Evolutionary conservation across 37 sponge, comb jelly and placozoan genomes (phyloP), one percentile per base, ranked within the genome.

Genomic region (Aplysina aerophoba): DNA sequence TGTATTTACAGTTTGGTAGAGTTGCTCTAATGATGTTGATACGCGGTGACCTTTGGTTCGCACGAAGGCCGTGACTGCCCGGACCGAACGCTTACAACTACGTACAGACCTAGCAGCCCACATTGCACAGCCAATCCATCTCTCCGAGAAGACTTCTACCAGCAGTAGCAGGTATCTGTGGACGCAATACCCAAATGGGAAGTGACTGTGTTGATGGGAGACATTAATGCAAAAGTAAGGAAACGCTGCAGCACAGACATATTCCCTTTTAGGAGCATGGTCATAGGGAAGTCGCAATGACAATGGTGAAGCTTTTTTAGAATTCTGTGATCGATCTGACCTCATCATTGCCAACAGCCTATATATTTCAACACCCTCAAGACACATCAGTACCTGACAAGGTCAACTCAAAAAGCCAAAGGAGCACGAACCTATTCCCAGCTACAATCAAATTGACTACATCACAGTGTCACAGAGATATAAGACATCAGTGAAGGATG

Each of bases 361-460:
- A n/a, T n/a, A n/a, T 67, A 14, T 67, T 67, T n/a, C 22, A 67
- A 67, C 69, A 67, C n/a, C 69, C 19, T 67, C 69, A 25, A 15
- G 69, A 67, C 69, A 67, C 69, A 67, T 67, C 25, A 67, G 27
- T 14, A 67, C 69, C 22, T 67, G 69, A 28, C 69, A 67, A n/a
- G 69, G 69, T 25, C n/a, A 67, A 20, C 19, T 25, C 28, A 16
- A n/a, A 25, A 22, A 22, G 27, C 13, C 69, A 67, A 28, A 67
- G 13, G 19, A 58, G 19, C 13, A 13, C 15, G 69, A 22, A n/a
- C n/a, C 69, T 16, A 67, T n/a, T 25, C 69, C 69, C 69, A 67
- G 15, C 69, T 67, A 67, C 69, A 67, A 67, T 24, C 69, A 67
- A n/a, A 67, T 67, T n/a, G 69, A 67, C 27, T 67, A 67, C n/a